Evolutionary conservation across 1,140 invertebrate species (phyloP).

Genomic region (Euwallacea similis): DNA sequence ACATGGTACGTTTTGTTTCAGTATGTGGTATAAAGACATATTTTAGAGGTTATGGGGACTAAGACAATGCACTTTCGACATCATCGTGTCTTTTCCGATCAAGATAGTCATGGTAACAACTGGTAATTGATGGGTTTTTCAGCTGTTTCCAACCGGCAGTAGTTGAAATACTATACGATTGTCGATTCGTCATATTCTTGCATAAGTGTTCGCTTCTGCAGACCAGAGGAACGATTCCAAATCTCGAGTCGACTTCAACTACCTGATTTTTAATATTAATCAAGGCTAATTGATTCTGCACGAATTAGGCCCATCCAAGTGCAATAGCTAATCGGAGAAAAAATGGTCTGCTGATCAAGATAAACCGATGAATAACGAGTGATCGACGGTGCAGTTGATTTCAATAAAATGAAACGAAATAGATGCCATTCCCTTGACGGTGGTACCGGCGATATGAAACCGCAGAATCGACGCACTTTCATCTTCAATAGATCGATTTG

Average conservation of each 20-base stretch:
- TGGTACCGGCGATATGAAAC: slow-evolving; percentile 12
- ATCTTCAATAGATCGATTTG: slow-evolving; percentile 24
- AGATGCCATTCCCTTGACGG: slow-evolving; percentile 15
- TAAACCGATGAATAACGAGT: background rate
- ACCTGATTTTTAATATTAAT: too few species aligned
- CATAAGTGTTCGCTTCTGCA: too few species aligned
- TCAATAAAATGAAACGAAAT: slow-evolving; percentile 26
- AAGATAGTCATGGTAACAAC: slow-evolving; percentile 31
- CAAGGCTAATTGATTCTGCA: too few species aligned
- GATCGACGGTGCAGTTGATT: slow-evolving; percentile 11
- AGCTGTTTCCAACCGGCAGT: slow-evolving; percentile 15
- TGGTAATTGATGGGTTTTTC: slow-evolving; percentile 34
- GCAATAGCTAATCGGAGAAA: too few species aligned
- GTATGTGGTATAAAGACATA: slow-evolving; percentile 37
- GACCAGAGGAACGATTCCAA: too few species aligned
- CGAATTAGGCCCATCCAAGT: too few species aligned
- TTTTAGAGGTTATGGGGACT: slow-evolving; percentile 35
- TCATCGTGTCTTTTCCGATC: slow-evolving; percentile 36
- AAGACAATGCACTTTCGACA: slow-evolving; percentile 36
- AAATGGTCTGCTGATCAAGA: background rate
- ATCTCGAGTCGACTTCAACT: too few species aligned
- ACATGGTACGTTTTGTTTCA: slow-evolving; percentile 23
- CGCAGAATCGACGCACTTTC: slow-evolving; percentile 30
- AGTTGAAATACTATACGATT: background rate
- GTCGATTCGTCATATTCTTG: background rate